phyloP scores from a whole-genome alignment of 2,888 invertebrate species.

The Hetaerina titia region DNA sequence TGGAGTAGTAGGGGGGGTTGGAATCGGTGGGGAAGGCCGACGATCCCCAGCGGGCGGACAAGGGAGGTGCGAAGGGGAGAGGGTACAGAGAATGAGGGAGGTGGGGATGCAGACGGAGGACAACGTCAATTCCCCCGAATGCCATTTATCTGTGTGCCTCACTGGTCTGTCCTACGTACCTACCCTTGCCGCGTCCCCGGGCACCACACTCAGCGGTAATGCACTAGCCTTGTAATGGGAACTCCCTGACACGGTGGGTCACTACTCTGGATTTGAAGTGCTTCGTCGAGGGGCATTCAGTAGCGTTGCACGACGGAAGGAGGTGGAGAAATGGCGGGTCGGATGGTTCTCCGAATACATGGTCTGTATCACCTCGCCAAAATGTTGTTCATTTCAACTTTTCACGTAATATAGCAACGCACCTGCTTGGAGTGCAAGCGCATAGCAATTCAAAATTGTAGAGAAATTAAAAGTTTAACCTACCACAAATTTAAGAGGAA shows the following conservation, averaged over 20 bases:
- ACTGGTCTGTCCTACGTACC: neutral
- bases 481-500: no score
- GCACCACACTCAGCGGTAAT: conserved; percentile 27
- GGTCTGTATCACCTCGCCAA: neutral
- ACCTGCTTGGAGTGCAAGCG: neutral
- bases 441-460: neutral
- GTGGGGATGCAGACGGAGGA: neutral
- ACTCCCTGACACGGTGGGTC: conserved; percentile 15
- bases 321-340: neutral
- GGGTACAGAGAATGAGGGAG: neutral
- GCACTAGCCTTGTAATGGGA: conserved; percentile 43
- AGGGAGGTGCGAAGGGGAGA: neutral
- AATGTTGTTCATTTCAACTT: neutral
- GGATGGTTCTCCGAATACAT: neutral
- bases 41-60: no score
- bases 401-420: neutral
- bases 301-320: neutral
- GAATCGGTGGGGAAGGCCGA: neutral
- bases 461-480: no score
- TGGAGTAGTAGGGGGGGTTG: neutral
- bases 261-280: conserved; percentile 1
- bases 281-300: neutral
- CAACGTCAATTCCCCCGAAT: conserved; percentile 15
- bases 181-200: neutral
- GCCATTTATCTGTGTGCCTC: conserved; percentile 37